phyloP scores from a whole-genome alignment of 92 coral and sea anemone genomes.

The Phenganax marumi region DNA sequence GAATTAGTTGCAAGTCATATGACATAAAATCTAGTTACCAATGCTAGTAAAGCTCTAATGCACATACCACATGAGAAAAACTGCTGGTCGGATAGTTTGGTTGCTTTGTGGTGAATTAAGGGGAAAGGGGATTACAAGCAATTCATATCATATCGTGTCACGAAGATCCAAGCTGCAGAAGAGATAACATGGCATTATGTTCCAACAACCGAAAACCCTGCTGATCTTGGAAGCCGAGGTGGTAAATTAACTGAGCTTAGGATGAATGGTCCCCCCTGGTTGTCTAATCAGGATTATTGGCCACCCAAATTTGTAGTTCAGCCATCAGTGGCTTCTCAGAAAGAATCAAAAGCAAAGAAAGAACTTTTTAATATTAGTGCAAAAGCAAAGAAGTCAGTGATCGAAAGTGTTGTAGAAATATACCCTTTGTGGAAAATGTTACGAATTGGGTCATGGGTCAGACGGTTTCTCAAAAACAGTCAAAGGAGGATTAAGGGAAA shows the following conservation, averaged over 20 bases:
- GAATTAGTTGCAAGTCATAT: slow-evolving; percentile 10
- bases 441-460: not conserved
- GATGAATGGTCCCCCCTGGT: not conserved
- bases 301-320: not conserved
- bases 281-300: not conserved
- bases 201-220: not conserved
- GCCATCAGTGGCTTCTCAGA: not conserved
- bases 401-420: not conserved
- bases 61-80: not conserved
- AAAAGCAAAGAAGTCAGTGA: not conserved
- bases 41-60: not conserved
- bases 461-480: not conserved
- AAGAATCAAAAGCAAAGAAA: slow-evolving; percentile 17
- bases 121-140: not conserved
- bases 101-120: not conserved
- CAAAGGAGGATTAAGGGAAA: not conserved
- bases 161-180: not conserved
- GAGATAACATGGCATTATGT: slow-evolving; percentile 2
- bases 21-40: not conserved
- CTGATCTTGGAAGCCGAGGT: slow-evolving; percentile 2
- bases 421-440: not conserved
- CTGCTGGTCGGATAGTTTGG: not conserved
- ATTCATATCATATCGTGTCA: not conserved
- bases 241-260: not conserved
- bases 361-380: not conserved